These are phyloP conservation scores for Dasypolia templi DNA, from an alignment of 2,888 invertebrate genomes.

Conservation along the genomic window DNA sequence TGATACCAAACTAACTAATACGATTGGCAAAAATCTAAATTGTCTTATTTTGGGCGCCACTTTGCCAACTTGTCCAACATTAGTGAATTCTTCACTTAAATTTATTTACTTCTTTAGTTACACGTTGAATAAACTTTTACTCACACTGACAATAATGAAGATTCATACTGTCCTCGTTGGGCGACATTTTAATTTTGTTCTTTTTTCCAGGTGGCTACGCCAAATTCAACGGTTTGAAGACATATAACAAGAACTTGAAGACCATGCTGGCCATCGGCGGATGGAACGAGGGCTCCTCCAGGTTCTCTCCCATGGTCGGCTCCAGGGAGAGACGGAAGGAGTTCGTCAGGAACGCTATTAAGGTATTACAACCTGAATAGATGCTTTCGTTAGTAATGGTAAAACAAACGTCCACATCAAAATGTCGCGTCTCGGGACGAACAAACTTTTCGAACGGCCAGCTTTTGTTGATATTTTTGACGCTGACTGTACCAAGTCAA, in stretches of 20 bases:
- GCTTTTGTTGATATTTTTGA: neutral
- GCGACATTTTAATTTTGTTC: neutral
- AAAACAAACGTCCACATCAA: neutral
- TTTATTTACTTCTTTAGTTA: no score
- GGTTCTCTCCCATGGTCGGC: slow-evolving; percentile 97
- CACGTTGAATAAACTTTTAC: neutral
- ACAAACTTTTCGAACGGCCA: neutral
- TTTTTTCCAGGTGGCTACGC: slow-evolving; percentile 95
- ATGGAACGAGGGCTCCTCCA: slow-evolving; percentile 97
- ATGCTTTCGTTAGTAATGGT: neutral
- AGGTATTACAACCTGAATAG: slow-evolving; percentile 87
- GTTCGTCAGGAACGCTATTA: slow-evolving; percentile 95
- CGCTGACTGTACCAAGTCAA: neutral
- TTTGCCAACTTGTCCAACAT: neutral
- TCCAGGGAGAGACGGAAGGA: slow-evolving; percentile 93
- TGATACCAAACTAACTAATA: neutral
- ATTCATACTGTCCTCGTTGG: neutral
- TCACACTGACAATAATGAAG: neutral
- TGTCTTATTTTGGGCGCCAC: neutral
- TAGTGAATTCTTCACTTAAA: neutral
- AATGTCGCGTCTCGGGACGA: neutral
- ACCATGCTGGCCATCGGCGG: slow-evolving; percentile 97
- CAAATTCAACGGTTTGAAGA: slow-evolving; percentile 97
- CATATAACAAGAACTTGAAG: slow-evolving; percentile 97
- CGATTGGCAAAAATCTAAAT: neutral